Percentiles rank a stretch among this genome's conserved stretches.
Conservation (phyloP, 2,113 vertebrate genomes). For the Carollia perspicillata region DNA sequence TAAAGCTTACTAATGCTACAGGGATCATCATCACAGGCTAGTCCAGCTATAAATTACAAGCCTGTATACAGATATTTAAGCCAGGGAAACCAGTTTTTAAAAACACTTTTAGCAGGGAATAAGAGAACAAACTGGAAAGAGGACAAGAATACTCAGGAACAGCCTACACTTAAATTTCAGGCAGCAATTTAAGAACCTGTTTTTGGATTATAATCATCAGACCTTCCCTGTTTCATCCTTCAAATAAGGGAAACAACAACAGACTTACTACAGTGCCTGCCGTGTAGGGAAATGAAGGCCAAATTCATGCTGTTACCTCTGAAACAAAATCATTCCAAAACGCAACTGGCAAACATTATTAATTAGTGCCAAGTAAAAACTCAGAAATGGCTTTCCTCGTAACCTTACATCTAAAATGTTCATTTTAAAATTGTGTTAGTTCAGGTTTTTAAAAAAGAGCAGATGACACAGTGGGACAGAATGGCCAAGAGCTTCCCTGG, state of each 20-base stretch:
- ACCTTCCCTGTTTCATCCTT: conserved; percentile 1
- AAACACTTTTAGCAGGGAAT: conserved; percentile 21
- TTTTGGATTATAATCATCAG: conserved; percentile 1
- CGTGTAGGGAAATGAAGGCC: neutral
- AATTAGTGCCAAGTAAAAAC: neutral
- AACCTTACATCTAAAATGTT: neutral
- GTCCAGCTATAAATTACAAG: conserved; percentile 56
- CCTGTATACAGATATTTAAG: conserved; percentile 3
- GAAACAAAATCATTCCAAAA: neutral
- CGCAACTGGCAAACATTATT: neutral
- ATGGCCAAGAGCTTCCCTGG: neutral
- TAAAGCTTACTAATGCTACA: conserved; percentile 34
- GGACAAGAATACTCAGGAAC: neutral
- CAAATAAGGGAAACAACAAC: neutral
- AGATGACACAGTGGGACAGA: neutral
- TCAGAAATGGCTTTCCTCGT: neutral
- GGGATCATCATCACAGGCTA: neutral
- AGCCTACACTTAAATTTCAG: neutral
- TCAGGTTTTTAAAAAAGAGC: neutral
- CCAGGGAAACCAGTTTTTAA: conserved; percentile 66
- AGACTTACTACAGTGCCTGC: neutral
- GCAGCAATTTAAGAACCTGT: conserved; percentile 49
- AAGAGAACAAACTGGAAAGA: conserved; percentile 29
- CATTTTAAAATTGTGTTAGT: neutral
- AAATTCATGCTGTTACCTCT: neutral